These are phyloP conservation scores for Byasa hedistus DNA, from an alignment of 2,888 invertebrate genomes.

Conservation along the genomic window DNA sequence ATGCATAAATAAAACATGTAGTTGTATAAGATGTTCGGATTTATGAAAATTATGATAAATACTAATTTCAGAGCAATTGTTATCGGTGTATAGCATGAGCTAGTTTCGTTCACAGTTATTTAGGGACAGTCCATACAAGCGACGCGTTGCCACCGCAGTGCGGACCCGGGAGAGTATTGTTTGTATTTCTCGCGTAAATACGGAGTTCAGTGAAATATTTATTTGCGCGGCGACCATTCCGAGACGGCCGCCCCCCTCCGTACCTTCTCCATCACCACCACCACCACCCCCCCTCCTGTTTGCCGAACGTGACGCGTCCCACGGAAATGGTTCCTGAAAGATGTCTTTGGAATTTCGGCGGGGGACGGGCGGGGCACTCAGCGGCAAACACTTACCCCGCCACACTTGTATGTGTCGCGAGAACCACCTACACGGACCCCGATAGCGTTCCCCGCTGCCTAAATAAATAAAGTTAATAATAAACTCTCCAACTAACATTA, in stretches of 20 bases:
- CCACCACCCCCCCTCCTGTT: conserved; percentile 23
- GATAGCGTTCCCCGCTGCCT: too few species aligned
- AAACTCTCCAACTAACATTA: too few species aligned
- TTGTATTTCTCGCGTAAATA: conserved; percentile 48
- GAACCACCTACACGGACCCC: neutral
- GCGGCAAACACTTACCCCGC: conserved; percentile 8
- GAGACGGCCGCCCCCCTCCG: conserved; percentile 34
- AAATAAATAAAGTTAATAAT: too few species aligned
- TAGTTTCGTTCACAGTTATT: too few species aligned
- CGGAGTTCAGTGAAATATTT: conserved; percentile 48
- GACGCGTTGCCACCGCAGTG: conserved; percentile 6
- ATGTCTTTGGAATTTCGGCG: conserved; percentile 24
- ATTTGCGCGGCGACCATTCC: conserved; percentile 44
- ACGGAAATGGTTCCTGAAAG: conserved; percentile 27
- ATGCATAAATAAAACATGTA: too few species aligned
- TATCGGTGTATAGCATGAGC: too few species aligned
- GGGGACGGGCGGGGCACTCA: conserved; percentile 17
- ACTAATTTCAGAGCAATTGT: too few species aligned
- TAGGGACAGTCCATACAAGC: neutral
- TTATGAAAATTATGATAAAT: too few species aligned
- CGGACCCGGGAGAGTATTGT: conserved; percentile 33
- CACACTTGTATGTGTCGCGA: conserved; percentile 1
- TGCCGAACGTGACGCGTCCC: conserved; percentile 35
- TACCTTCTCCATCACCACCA: conserved; percentile 22
- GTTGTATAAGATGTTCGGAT: too few species aligned